phyloP scores from a whole-genome alignment of 2,888 invertebrate species.

The Amorpha juglandis region DNA sequence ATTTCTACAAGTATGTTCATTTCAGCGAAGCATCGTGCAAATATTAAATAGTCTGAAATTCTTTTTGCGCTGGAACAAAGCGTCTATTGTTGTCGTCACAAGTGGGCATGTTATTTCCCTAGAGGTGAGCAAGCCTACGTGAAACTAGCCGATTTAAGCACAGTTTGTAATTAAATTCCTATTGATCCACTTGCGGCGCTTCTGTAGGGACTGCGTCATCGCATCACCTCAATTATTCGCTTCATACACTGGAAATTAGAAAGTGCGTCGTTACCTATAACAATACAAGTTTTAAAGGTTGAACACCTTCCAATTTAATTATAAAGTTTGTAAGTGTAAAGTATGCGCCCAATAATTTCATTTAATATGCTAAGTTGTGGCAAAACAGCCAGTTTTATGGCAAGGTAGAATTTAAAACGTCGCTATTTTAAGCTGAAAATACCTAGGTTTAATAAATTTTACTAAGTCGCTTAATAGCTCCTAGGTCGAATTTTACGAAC shows the following conservation, averaged over 20 bases:
- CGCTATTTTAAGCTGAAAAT: constrained; percentile 7
- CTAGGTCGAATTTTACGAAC: neutral
- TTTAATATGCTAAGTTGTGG: constrained; percentile 7
- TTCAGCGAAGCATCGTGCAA: constrained; percentile 24
- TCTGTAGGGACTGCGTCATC: constrained; percentile 27
- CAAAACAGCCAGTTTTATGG: constrained; percentile 11
- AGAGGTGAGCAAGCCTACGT: constrained; percentile 45
- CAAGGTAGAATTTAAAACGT: constrained; percentile 7
- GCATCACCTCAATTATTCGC: constrained; percentile 5
- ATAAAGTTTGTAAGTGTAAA: constrained; percentile 1
- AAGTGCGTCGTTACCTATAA: constrained; percentile 1
- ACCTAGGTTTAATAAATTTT: neutral
- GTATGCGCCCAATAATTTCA: constrained; percentile 1
- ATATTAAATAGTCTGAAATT: constrained; percentile 40
- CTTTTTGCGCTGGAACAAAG: constrained; percentile 44
- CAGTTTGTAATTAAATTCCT: constrained; percentile 57
- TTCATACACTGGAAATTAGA: constrained; percentile 3
- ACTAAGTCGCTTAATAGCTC: neutral
- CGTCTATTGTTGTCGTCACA: constrained; percentile 40
- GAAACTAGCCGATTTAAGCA: constrained; percentile 48
- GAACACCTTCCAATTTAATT: constrained; percentile 1
- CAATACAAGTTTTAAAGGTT: neutral
- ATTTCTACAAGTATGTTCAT: neutral
- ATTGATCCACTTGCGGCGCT: constrained; percentile 6
- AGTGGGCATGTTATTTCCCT: constrained; percentile 61